Conservation (phyloP, 2,113 vertebrate species). For the Labeo catla region DNA sequence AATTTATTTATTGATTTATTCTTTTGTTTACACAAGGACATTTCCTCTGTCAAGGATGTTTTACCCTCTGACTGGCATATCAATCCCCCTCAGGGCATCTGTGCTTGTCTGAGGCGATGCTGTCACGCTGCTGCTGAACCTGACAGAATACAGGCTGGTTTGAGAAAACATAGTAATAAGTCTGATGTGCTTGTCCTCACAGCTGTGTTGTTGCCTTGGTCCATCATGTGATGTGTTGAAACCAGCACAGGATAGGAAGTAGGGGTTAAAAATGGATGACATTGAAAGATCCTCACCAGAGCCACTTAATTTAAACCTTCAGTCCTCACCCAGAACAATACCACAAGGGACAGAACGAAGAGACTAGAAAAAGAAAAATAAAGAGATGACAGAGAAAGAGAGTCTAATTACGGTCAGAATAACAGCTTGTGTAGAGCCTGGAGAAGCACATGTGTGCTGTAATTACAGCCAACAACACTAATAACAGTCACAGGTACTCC, state of each 20-base stretch:
- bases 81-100: constrained; percentile 14
- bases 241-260: not conserved
- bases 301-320: constrained; percentile 40
- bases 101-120: not conserved
- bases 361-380: not conserved
- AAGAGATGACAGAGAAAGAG: constrained; percentile 52
- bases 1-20: constrained; percentile 36
- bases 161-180: not conserved
- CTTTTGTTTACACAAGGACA: not conserved
- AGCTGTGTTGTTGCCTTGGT: not conserved
- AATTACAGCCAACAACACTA: constrained; percentile 63
- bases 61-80: constrained; percentile 10
- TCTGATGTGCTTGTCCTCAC: not conserved
- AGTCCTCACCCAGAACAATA: constrained; percentile 15
- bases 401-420: constrained; percentile 41
- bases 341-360: constrained; percentile 24
- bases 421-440: constrained; percentile 15
- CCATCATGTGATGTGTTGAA: not conserved
- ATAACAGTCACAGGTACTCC: constrained; percentile 60
- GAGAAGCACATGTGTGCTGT: constrained; percentile 43
- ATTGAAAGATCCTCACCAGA: not conserved
- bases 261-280: constrained; percentile 19
- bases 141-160: constrained; percentile 8
- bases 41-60: not conserved
- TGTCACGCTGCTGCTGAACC: not conserved